phyloP scores from a whole-genome alignment of 2,797 vertebrate species.

The Scarus forsteni region DNA sequence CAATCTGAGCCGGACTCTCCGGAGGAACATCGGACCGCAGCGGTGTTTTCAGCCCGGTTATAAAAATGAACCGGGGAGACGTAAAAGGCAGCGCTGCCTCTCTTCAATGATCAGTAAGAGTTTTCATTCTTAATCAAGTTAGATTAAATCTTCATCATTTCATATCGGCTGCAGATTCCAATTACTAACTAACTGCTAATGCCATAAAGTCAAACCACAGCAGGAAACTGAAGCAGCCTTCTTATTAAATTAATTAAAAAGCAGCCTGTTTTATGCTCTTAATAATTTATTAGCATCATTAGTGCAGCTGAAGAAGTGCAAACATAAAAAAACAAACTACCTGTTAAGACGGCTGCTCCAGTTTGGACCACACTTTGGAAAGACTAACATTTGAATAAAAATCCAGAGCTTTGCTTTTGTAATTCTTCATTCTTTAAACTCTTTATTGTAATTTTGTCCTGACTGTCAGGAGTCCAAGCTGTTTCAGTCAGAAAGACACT shows the following conservation, averaged over 20 bases:
- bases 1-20: conserved; percentile 60
- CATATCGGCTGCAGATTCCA: conserved; percentile 16
- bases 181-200: conserved; percentile 24
- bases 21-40: conserved; percentile 61
- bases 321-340: background rate
- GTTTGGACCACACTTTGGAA: too few relatives aligned
- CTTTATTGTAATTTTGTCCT: too few relatives aligned
- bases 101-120: conserved; percentile 52
- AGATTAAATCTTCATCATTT: conserved; percentile 48
- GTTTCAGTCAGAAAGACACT: too few relatives aligned
- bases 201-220: conserved; percentile 5
- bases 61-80: conserved; percentile 34
- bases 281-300: background rate
- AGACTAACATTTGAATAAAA: too few relatives aligned
- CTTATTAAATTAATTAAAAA: conserved; percentile 18
- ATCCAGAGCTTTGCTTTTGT: too few relatives aligned
- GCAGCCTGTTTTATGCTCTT: background rate
- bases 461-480: too few relatives aligned
- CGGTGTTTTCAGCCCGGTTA: conserved; percentile 23
- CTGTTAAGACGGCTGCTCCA: background rate
- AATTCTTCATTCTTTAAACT: too few relatives aligned
- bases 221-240: conserved; percentile 6
- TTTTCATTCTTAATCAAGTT: conserved; percentile 56
- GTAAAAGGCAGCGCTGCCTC: conserved; percentile 36
- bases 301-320: background rate